Evolutionary conservation across 2,888 invertebrate genomes (phyloP), one percentile per base, ranked within the genome.

Genomic region (Abrostola tripartita): DNA sequence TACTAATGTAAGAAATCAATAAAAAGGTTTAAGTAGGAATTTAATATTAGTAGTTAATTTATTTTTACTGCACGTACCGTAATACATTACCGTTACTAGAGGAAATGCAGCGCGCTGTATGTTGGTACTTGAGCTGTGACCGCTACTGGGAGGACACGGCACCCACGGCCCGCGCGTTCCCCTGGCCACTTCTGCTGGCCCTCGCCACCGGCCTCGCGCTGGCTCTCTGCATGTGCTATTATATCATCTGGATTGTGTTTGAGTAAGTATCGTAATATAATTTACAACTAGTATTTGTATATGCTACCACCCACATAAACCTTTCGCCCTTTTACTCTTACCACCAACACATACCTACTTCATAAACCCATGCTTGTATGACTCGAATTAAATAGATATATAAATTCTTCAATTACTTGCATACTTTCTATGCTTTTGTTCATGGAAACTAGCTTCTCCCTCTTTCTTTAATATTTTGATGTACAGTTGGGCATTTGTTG

Each of bases 111-210:
- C 96, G 97, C 83, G 97, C 97, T 4, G 97, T 98, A 50, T 98
- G 98, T 90, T 98, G 98, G 97, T 98, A 98, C 91, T 94, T 98
- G 84, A 98, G 98, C 74, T 98, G 98, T 87, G 98, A 98, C 88
- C 96, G 97, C 71, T 98, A 98, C 90, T 98, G 98, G 98, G 98
- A 98, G 90, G 98, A 98, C 89, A 95, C 96, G 69, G 96, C 97
- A 71, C 95, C 96, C 10, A 96, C 97, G 74, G 96, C 96, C 55
- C 95, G 97, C 78, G 96, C 96, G 73, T 98, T 98, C 86, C 98
- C 98, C 37, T 97, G 98, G 97, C 97, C 97, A 54, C 95, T 96
- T 44, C 92, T 96, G 59, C 96, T 98, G 79, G 97, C 98, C 71
- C 96, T 98, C 52, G 96, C 98, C 71, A 97, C 98, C 84, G 96